Percentiles rank a stretch among this genome's conserved stretches.
These are phyloP conservation scores for Scaptomyza parva DNA, from an alignment of 2,888 invertebrate species.

Conservation along the genomic window DNA sequence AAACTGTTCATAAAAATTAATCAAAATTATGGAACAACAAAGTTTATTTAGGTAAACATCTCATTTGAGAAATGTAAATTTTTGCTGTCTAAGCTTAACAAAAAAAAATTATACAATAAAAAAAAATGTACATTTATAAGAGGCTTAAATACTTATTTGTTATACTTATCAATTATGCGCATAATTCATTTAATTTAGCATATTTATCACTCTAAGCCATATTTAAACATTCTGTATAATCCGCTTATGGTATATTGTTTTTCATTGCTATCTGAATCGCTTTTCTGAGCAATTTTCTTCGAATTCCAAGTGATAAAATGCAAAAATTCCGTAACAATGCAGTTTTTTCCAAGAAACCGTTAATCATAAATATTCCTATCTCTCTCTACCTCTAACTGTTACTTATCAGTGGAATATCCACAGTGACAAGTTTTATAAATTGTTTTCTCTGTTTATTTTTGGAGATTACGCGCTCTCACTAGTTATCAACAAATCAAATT, in stretches of 20 bases:
- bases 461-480: slow-evolving; percentile 24
- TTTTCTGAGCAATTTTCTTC: neutral
- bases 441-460: slow-evolving; percentile 29
- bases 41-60: no score
- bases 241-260: slow-evolving; percentile 1
- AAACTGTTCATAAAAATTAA: no score
- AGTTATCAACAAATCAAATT: slow-evolving; percentile 54
- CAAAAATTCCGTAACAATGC: neutral
- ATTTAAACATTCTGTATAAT: neutral
- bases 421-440: slow-evolving; percentile 3
- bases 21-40: no score
- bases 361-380: slow-evolving; percentile 14
- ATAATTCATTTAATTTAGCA: neutral
- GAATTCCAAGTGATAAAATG: neutral
- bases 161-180: slow-evolving; percentile 2
- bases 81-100: no score
- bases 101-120: no score
- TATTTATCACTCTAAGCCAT: slow-evolving; percentile 1
- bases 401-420: slow-evolving; percentile 1
- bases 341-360: slow-evolving; percentile 5
- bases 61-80: no score
- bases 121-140: slow-evolving; percentile 1
- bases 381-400: neutral
- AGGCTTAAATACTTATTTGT: neutral
- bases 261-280: neutral